phyloP scores from a whole-genome alignment of 2,888 invertebrate species.

The Eurois occulta region DNA sequence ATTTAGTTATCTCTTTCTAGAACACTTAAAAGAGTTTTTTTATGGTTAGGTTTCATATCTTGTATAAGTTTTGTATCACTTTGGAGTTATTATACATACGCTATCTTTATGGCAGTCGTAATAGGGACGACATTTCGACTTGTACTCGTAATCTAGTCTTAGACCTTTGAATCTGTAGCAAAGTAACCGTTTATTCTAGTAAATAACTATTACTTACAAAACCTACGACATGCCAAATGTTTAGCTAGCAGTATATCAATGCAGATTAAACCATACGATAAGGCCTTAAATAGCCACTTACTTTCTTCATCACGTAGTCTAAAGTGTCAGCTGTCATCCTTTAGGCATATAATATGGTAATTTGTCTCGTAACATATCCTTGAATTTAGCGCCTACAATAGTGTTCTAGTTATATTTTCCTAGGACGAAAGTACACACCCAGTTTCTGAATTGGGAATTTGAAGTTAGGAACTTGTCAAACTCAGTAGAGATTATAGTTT shows the following conservation, averaged over 20 bases:
- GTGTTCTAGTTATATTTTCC: not conserved
- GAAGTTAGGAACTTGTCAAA: not conserved
- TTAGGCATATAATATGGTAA: slow-evolving; percentile 62
- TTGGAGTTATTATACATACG: not conserved
- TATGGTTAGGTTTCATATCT: not conserved
- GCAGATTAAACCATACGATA: slow-evolving; percentile 36
- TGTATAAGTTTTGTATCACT: not conserved
- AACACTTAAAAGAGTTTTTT: not conserved
- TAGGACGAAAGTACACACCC: not conserved
- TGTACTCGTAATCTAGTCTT: not conserved
- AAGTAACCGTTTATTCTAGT: not conserved
- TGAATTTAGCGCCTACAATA: slow-evolving; percentile 51
- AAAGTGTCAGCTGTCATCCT: slow-evolving; percentile 65
- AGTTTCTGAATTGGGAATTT: not conserved
- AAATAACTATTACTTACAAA: not conserved
- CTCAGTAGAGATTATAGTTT: not conserved
- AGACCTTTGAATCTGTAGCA: not conserved
- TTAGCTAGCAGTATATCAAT: slow-evolving; percentile 21
- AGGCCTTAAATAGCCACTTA: slow-evolving; percentile 58
- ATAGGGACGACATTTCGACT: not conserved
- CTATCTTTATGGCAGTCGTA: not conserved
- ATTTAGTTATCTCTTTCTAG: not conserved
- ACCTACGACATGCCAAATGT: not conserved
- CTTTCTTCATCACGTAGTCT: slow-evolving; percentile 70
- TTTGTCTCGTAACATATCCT: slow-evolving; percentile 65